These are phyloP conservation scores for Eulemur albifrons DNA, from an alignment of 2,797 vertebrate genomes.

Conservation along the genomic window DNA sequence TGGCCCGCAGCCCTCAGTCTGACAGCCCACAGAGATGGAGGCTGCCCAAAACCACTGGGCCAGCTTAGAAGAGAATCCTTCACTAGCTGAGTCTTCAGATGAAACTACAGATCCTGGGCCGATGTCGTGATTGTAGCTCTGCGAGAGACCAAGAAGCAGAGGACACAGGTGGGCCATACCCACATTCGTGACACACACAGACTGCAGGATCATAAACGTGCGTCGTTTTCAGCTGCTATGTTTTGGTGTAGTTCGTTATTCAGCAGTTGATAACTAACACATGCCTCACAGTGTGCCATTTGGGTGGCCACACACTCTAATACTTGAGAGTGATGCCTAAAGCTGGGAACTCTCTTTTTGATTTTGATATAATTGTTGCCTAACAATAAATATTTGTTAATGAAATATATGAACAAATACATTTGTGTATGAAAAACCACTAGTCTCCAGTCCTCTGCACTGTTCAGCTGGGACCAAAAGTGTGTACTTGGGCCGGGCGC, in stretches of 20 bases:
- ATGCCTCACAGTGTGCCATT: not conserved
- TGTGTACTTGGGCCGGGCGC: not conserved
- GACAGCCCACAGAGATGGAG: no score
- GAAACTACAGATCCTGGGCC: no score
- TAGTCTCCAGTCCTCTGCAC: no score
- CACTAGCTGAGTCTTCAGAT: no score
- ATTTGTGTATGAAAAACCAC: not conserved
- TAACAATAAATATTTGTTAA: not conserved
- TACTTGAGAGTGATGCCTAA: not conserved
- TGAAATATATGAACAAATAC: not conserved
- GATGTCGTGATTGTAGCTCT: no score
- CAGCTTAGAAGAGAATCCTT: no score
- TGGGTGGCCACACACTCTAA: not conserved
- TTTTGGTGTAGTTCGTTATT: not conserved
- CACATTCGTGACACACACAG: not conserved
- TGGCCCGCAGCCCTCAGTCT: no score
- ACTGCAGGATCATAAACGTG: not conserved
- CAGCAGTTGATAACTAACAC: not conserved
- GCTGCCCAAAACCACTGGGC: no score
- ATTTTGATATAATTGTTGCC: not conserved
- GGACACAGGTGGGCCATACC: not conserved
- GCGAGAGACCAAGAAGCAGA: not conserved
- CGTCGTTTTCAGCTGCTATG: not conserved
- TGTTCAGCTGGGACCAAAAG: not conserved
- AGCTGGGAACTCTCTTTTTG: not conserved